A percentile compares a stretch with the other conserved stretches of the same genome.
Conservation (phyloP, 2,113 vertebrate species). For the Thunnus maccoyii region DNA sequence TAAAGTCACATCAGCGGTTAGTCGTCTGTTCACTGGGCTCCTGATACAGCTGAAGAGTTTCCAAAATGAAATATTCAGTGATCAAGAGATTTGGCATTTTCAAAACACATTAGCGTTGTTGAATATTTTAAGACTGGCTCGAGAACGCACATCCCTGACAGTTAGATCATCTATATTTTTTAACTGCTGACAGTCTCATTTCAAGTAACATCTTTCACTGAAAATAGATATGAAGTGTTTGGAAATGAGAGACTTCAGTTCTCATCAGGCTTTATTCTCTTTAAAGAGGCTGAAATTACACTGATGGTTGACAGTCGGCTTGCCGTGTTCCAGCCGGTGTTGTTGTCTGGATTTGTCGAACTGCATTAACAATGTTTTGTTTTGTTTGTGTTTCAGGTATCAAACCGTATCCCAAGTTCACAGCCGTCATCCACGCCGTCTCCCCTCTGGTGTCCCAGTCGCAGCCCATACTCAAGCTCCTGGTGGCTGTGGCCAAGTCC, state of each 20-base stretch:
- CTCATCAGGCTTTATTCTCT: not conserved
- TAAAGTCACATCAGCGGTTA: constrained; percentile 64
- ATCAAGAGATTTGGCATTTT: constrained; percentile 66
- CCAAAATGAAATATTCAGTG: constrained; percentile 60
- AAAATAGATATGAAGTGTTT: constrained; percentile 37
- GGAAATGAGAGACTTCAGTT: constrained; percentile 17
- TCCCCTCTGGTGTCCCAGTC: constrained; percentile 98
- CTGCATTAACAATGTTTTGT: constrained; percentile 30
- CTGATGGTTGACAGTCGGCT: constrained; percentile 18
- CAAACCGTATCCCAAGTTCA: constrained; percentile 94
- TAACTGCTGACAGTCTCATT: constrained; percentile 28
- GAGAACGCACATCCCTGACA: constrained; percentile 30
- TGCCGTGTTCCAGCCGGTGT: not conserved
- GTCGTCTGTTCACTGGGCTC: constrained; percentile 35
- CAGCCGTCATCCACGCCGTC: constrained; percentile 97
- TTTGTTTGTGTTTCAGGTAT: constrained; percentile 87
- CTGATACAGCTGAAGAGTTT: constrained; percentile 47
- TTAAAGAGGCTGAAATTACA: constrained; percentile 17
- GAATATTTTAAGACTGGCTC: constrained; percentile 56
- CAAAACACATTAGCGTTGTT: constrained; percentile 52
- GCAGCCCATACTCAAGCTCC: constrained; percentile 98
- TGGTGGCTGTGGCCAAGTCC: constrained; percentile 95
- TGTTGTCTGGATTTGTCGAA: constrained; percentile 8
- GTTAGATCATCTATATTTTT: constrained; percentile 41
- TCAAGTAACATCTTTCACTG: constrained; percentile 11